These are phyloP conservation scores for Lasioglossum figueresi DNA, from an alignment of 2,888 invertebrate genomes.

Conservation along the genomic window DNA sequence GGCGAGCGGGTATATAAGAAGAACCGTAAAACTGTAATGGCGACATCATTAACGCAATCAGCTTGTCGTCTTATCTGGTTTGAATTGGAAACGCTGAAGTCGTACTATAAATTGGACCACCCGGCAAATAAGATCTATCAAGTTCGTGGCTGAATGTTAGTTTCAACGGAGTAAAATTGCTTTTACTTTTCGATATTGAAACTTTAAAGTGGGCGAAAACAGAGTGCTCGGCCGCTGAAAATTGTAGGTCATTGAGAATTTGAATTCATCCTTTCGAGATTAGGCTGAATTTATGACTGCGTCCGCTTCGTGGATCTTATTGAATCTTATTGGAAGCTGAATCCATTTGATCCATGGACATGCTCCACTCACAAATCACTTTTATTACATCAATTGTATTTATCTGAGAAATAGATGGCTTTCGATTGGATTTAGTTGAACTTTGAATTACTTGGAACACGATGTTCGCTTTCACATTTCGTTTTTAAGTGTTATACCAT, in stretches of 20 bases:
- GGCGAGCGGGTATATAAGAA: neutral
- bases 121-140: neutral
- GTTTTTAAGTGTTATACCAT: neutral
- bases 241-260: neutral
- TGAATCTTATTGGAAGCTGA: neutral
- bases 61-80: neutral
- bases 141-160: neutral
- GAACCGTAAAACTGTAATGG: constrained; percentile 4
- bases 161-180: neutral
- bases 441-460: neutral
- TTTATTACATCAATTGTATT: neutral
- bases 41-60: constrained; percentile 12
- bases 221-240: too few species aligned
- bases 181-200: neutral
- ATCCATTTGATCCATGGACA: neutral
- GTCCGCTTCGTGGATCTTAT: neutral
- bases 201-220: neutral
- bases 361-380: neutral
- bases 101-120: neutral
- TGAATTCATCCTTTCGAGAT: neutral
- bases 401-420: neutral
- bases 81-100: neutral
- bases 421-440: neutral
- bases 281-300: neutral
- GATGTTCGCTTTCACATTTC: neutral